Base-by-base conservation (phyloP, 2,113 vertebrate species). In the Malaclemys terrapin region DNA sequence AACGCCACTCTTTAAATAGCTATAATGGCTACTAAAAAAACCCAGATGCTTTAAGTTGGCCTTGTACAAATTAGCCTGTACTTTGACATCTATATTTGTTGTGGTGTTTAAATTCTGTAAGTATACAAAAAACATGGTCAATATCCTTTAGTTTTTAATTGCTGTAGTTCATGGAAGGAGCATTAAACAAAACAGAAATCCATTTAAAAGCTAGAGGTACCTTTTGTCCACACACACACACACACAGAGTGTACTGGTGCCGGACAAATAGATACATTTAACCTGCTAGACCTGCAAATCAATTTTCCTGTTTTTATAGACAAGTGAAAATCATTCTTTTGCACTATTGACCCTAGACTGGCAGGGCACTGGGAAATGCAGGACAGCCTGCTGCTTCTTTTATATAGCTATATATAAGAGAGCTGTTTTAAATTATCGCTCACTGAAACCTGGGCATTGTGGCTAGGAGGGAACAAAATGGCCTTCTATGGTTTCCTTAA, bases 401-500 rank as follows among this genome's bases (percentile, higher is more conserved):
- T 91, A 90, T 91, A 93, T 93, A 93, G 92, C 56, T 13, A 45
- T 42, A 42, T 42, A 4, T 42, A 42, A 42, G 91, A 93, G 96
- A 97, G 95, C 78, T 24, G 22, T 57, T 65, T 49, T 45, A 85
- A 89, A 93, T 96, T 97, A 97, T 97, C 97, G 97, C 86, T 72
- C 81, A 31, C 92, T 49, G 84, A 96, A 98, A 95, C 86, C 96
- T 96, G 96, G 90, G 29, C 29, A 19, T 7, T 90, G 25, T 69
- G 95, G 29, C 22, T 65, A 80, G 57, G 17, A 83, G 27, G 56
- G 42, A 87, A 94, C 93, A 93, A 97, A 92, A 93, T 90, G 81
- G 75, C 52, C 87, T 47, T 2, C 6, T 3, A 93, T 80, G 25
- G n/a, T 85, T 96, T 96, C 80, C 93, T 92, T 91, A 47, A 31